Base-by-base conservation (phyloP, 2,797 vertebrate species). In the Ctenopoma kingsleyae region DNA sequence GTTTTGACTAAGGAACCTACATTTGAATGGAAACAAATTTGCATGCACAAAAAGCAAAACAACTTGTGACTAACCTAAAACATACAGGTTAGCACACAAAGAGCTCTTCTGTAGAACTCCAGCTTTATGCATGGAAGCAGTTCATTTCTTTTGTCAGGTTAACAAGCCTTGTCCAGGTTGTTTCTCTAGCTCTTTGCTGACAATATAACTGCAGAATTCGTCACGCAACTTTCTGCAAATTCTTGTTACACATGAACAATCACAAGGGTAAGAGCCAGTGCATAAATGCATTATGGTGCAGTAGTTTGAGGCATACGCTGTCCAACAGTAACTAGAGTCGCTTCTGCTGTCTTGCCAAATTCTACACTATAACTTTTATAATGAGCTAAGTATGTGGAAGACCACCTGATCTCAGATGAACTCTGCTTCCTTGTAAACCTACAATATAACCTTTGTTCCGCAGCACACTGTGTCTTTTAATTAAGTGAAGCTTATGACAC, bases 361-460 rank as follows among this genome's bases (percentile, higher is more conserved):
- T 50, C 44, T 64, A 35, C 61, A 36, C 19, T 16, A 20, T 61
- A 71, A 81, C n/a, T 55, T 52, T 68, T 47, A 68, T 43, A 79
- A 83, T 56, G 53, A 80, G 65, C 16, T 1, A 55, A 74, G 66
- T 52, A 74, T 83, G 56, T 47, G 61, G 60, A 76, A 59, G 56
- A 81, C 56, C 84, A 71, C 54, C 61, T 86, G 83, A 89, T 84
- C 78, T 41, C 66, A 47, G 63, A 76, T 71, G 49, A 74, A 85
- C 78, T 81, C 66, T n/a, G 30, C 32, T 49, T 36, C 20, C 63
- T 66, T 64, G 20, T 62, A 74, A 72, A 74, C 40, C 51, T 41
- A 90, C 85, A 90, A 88, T 81, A 84, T 66, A 71, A 71, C 66
- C 83, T 77, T 83, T 91, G 87, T 90, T 81, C 44, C 30, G 22